Evolutionary conservation across 1,140 invertebrate species (phyloP), one percentile per base, ranked within the genome.

Genomic region (Drosophila biarmipes): DNA sequence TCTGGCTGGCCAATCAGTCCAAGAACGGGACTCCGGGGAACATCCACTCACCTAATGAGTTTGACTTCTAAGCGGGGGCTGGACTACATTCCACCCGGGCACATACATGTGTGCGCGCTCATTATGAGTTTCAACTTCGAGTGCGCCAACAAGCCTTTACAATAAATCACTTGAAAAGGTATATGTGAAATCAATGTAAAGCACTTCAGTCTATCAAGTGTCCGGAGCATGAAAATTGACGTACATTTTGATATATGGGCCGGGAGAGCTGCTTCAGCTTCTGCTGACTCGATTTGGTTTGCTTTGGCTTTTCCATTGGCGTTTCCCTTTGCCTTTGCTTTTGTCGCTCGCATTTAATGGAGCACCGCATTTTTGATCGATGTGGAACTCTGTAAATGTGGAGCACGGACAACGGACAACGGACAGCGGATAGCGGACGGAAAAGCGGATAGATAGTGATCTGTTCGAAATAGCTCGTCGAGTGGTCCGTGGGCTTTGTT

Each of bases 161-260:
- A 87, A 84, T 89, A 89, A 89, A 87, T 87, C 84, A 87, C 84
- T 87, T 87, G 84, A 87, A 80, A 84, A 71, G 59, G 85, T 79
- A 79, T 89, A 80, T 61, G 84, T 84, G 84, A 87, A 87, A 87
- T 87, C 84, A 87, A 87, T 87, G 84, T 87, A 84, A 87, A 76
- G 84, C 84, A 87, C 84, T 87, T 89, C 84, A 87, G 75, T 89
- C 84, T 89, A 89, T 90, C 75, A 86, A 90, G 86, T 90, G 86
- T 86, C 86, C 73, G 53, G 78, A 81, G 87, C 86, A 90, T 79
- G 86, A 79, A 90, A 90, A 86, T 90, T 82, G 86, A 90, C 86
- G 87, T 90, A 80, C 71, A 90, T 86, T 87, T 90, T 90, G 86
- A 90, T 90, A 87, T 90, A 89, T 80, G 76, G 54, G 73, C 38